phyloP scores from a whole-genome alignment of 2,797 vertebrate genomes.

The Lepus townsendii region DNA sequence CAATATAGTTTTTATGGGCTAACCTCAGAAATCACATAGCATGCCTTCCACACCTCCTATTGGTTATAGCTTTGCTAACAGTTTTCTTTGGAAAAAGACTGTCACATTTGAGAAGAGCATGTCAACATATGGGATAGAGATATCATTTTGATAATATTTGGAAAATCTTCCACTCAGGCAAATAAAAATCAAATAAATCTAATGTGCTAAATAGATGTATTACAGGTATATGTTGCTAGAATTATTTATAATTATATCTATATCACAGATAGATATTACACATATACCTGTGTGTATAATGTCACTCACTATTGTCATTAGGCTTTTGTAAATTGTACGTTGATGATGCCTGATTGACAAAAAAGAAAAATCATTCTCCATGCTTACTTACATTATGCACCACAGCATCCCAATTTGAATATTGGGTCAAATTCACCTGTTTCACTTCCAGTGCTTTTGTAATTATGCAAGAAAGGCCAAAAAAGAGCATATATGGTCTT shows the following conservation, averaged over 20 bases:
- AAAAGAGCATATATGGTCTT: background rate
- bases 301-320: too few relatives aligned
- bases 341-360: background rate
- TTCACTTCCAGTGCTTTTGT: background rate
- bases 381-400: background rate
- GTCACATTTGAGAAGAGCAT: background rate
- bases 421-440: background rate
- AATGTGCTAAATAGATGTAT: background rate
- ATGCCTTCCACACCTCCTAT: fast-evolving
- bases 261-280: background rate
- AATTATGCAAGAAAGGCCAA: background rate
- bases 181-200: background rate
- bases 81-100: background rate
- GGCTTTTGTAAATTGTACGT: background rate
- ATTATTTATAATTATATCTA: background rate
- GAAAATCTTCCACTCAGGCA: background rate
- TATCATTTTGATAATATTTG: background rate
- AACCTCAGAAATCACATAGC: background rate
- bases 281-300: background rate
- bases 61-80: background rate
- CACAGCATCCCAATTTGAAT: background rate
- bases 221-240: background rate
- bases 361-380: background rate
- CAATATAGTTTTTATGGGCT: background rate
- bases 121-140: background rate